Conservation (phyloP, 2,113 vertebrate genomes). For the Indri indri region DNA sequence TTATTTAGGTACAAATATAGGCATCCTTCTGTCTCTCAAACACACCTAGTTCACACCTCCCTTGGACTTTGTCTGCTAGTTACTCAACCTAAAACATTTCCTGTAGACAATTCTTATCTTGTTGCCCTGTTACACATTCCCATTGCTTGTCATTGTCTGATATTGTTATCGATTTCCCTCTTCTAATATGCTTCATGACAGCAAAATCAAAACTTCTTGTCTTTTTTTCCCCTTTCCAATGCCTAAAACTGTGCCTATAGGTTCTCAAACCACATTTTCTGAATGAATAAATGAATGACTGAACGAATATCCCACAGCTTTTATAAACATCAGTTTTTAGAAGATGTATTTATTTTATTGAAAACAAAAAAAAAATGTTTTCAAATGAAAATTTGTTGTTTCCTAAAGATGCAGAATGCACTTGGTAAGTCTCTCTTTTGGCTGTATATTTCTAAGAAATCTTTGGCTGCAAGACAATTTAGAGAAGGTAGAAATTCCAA, state of each 20-base stretch:
- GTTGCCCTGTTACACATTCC: not conserved
- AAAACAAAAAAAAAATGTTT: not conserved
- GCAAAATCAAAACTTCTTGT: not conserved
- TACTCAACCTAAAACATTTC: not conserved
- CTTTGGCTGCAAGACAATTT: not conserved
- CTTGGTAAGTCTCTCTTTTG: not conserved
- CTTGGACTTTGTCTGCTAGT: not conserved
- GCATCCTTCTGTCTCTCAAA: not conserved
- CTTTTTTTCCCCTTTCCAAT: not conserved
- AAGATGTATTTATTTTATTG: not conserved
- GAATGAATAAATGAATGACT: not conserved
- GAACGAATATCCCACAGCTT: not conserved
- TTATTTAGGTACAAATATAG: not conserved
- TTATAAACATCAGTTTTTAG: not conserved
- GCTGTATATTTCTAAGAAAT: not conserved
- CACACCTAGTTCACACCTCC: rapidly evolving
- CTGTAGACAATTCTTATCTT: no score
- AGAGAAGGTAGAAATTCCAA: not conserved
- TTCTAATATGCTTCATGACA: not conserved
- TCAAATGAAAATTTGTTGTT: not conserved
- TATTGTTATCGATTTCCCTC: no score
- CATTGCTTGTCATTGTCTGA: not conserved
- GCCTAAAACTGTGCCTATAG: not conserved
- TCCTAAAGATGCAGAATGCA: not conserved
- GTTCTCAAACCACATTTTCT: not conserved